These are phyloP conservation scores for Isaurus tuberculatus DNA, from an alignment of 92 coral and sea anemone species.

Conservation along the genomic window DNA sequence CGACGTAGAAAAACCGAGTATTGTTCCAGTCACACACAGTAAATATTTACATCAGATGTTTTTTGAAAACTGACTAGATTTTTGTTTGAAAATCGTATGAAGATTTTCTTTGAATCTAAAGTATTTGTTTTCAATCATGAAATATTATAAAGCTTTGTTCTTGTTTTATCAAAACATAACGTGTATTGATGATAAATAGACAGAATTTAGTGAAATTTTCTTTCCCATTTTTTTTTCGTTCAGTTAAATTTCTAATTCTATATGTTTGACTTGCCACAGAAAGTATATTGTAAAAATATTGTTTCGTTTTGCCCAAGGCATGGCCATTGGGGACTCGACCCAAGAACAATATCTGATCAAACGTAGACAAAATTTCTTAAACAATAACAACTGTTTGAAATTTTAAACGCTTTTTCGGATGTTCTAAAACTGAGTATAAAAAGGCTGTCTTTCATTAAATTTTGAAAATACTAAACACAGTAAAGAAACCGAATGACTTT, in stretches of 20 bases:
- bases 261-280: background rate
- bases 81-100: background rate
- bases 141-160: background rate
- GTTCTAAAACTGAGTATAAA: background rate
- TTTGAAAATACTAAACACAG: slow-evolving; percentile 11
- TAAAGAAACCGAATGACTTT: slow-evolving; percentile 6
- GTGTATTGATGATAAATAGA: background rate
- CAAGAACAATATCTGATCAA: background rate
- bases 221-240: background rate
- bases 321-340: slow-evolving; percentile 7
- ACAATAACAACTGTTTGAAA: background rate
- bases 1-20: background rate
- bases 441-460: background rate
- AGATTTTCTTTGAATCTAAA: background rate
- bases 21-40: background rate
- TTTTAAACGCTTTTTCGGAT: background rate
- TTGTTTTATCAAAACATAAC: background rate
- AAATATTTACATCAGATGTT: slow-evolving; percentile 6
- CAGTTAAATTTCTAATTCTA: background rate
- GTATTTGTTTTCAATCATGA: background rate
- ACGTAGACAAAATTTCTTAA: background rate
- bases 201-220: background rate
- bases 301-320: background rate
- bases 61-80: background rate
- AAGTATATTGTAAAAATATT: background rate